Evolutionary conservation across 2,888 invertebrate genomes (phyloP).

Genomic region (Electrophaes corylata): DNA sequence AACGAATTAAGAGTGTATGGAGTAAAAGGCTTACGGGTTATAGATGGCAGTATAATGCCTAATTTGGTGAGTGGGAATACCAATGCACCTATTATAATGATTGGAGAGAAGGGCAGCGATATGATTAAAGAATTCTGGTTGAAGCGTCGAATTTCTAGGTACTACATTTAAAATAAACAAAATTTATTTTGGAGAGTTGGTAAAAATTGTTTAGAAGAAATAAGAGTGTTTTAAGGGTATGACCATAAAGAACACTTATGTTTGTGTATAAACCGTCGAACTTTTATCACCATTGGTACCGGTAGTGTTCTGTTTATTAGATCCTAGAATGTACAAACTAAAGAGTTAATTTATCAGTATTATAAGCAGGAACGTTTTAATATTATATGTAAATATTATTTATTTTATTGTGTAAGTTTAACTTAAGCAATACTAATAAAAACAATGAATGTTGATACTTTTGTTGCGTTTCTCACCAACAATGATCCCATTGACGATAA

Average conservation of each 20-base stretch:
- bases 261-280: constrained; percentile 12
- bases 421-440: constrained; percentile 22
- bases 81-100: constrained; percentile 94
- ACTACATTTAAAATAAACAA: constrained; percentile 57
- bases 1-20: constrained; percentile 91
- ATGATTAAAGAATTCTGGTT: constrained; percentile 94
- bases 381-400: constrained; percentile 34
- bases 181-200: not conserved
- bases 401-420: constrained; percentile 26
- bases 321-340: constrained; percentile 39
- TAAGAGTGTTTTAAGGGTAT: constrained; percentile 3
- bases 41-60: constrained; percentile 95
- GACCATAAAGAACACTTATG: constrained; percentile 6
- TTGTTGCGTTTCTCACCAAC: constrained; percentile 33
- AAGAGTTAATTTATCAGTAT: constrained; percentile 42
- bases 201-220: not conserved
- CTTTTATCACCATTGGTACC: constrained; percentile 13
- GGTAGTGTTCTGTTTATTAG: constrained; percentile 6
- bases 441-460: constrained; percentile 21
- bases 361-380: constrained; percentile 25
- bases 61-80: constrained; percentile 93
- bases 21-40: constrained; percentile 90
- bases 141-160: constrained; percentile 80
- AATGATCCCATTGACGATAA: constrained; percentile 36
- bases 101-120: constrained; percentile 95